Evolutionary conservation across 1,140 invertebrate species (phyloP), one percentile per base, ranked within the genome.

Genomic region (Chrysomallon squamiferum): DNA sequence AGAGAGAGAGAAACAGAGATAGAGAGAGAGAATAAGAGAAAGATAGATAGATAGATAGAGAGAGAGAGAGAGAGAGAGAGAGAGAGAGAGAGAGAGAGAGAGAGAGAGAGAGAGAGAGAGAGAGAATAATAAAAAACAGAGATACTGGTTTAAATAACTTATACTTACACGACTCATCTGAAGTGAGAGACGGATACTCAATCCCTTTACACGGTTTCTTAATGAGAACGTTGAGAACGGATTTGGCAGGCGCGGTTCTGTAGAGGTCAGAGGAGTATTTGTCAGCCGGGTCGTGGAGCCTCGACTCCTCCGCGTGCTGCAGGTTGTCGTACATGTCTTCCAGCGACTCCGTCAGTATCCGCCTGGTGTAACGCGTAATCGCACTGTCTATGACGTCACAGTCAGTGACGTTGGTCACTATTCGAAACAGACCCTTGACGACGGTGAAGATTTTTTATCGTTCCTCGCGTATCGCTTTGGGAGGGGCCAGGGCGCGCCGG

Each of bases 381-480:
- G 89, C 89, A 33, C 87, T 77, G 18, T 84, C 80, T 32, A 91
- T 69, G 52, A 89, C 84, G 62, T 87, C 84, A 76, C 89, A 90
- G 69, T 62, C 22, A 65, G 74, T 57, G 80, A 69, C 86, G 86
- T 63, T 3, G 50, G 69, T 62, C 7, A 35, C 32, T 20, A 75
- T 62, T 27, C 56, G 33, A 65, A 75, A 74, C n/a, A 56, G 43
- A 33, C 62, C 33, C 32, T 62, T 47, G 3, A 52, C 27, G n/a
- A 76, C 50, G 47, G 11, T 59, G 25, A 64, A 65, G 0, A 71
- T 30, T 20, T 66, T 43, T 58, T 35, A 22, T 61, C 38, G 3
- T 67, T 65, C 6, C 62, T 66, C 13, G 27, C 47, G 58, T 69
- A 72, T 27, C 61, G 45, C 32, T 77, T 71, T n/a, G 77, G 77